Base-by-base conservation (phyloP, 2,888 invertebrate species). In the Entomobrya proxima region DNA sequence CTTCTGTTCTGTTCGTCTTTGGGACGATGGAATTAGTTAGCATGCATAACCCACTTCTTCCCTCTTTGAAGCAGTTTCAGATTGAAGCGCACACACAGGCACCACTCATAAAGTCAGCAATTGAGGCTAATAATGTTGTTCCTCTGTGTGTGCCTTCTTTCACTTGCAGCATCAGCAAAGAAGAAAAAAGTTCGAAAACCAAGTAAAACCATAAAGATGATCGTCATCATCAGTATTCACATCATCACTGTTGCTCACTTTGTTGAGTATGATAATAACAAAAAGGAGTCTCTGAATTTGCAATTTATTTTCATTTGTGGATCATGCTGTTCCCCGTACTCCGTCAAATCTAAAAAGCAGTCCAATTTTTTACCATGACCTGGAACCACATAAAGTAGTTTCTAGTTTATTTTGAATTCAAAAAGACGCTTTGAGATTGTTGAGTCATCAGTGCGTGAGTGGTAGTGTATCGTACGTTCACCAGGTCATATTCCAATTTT, bases 41-140 rank as follows among this genome's bases (percentile, higher is more conserved):
- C 32, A 64, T 77, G 64, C 77, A 77, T 64, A 77, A 77, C 77
- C 77, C 64, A 77, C 44, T 77, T 77, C 32, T 64, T 32, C 61
- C 21, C 35, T 27, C 74, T 44, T 11, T 35, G 40, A 58, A 55
- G 61, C 64, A 52, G 35, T 32, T 18, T 32, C 24, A 24, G 55
- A 24, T 55, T 3, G 55, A 5, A 9, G 58, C 1, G 35, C 35
- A 35, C n/a, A n/a, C 61, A 64, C 61, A 64, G n/a, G 35, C 61
- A 35, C 35, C 35, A 30, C 35, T 35, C 61, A 64, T 64, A 64
- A 64, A 32, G 58, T 30, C 1, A 13, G 61, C 61, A 64, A 64
- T 64, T 64, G 32, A 64, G 61, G 61, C 61, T 64, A 64, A 64
- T 64, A 64, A 64, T 18, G 61, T 35, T 35, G 35, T 35, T 32